Evolutionary conservation across 2,888 invertebrate genomes (phyloP), one percentile per base, ranked within the genome.

Genomic region (Abrostola tripartita): DNA sequence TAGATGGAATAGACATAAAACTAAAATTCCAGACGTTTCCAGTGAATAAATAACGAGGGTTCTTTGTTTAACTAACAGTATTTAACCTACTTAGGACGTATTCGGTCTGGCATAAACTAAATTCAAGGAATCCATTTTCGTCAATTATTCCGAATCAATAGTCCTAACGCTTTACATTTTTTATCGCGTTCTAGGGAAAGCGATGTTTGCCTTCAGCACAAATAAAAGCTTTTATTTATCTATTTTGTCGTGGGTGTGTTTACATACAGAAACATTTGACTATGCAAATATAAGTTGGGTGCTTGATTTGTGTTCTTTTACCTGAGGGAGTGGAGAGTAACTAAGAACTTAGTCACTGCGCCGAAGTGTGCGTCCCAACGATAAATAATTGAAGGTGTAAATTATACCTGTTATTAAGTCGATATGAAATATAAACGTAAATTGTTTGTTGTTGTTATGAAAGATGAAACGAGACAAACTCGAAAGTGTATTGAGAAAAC

Each of bases 401-500:
- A 24, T 24, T 24, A 24, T 24, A 24, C 24, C 24, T 24, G 24
- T 24, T 2, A 24, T 24, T 2, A 24, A 24, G 24, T 24, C 24
- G 9, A 24, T 24, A 47, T 24, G 9, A 47, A 47, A 47, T 47
- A 47, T 5, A 24, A 14, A 14, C 4, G 11, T 6, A 9, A 41
- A 41, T n/a, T 14, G 5, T 24, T 52, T 6, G 38, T 36, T 66
- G 7, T 7, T 58, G 64, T 49, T 41, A 10, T 57, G 57, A 54
- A 68, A 37, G 35, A 37, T 47, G 36, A 50, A 50, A 41, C 41
- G 11, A 14, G 41, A 35, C 35, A 40, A n/a, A 36, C 35, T 40
- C 7, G 6, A 50, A 50, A 36, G 12, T 57, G 5, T 24, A 55
- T 61, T 55, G 44, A 47, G 61, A 12, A 68, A 56, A 57, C 42